Base-by-base conservation (phyloP, 2,113 vertebrate genomes). In the Bucco capensis region DNA sequence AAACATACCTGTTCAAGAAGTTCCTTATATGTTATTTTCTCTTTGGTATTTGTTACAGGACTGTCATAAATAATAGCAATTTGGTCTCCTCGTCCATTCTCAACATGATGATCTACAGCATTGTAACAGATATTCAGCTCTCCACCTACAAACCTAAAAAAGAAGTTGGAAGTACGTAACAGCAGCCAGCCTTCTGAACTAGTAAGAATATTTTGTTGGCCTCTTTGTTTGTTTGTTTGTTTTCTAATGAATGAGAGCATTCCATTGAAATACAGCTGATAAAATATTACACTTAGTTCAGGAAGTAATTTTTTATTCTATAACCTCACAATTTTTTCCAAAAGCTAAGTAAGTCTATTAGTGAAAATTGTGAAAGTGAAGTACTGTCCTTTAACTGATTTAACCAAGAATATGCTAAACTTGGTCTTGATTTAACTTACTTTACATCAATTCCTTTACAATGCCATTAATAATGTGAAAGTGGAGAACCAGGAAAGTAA, bases 51-150 rank as follows among this genome's bases (percentile, higher is more conserved):
- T 53, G 98, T 99, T 89, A 99, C 98, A 21, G 99, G 99, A 90
- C 99, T 99, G 96, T 99, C 99, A 51, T 99, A 97, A 81, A 99
- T 98, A 95, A 99, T 97, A 46, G 99, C 99, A 62, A 96, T 94
- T 94, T 99, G 98, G 83, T 98, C 98, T 73, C 98, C 99, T 84
- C 95, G 96, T 51, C 99, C 98, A 33, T 95, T 97, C 94, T 99
- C 98, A 76, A 99, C 98, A 25, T 99, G 99, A 25, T 98, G 98
- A 85, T 99, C 99, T 61, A 99, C 93, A 61, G 99, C 98, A 27
- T 99, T 99, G 90, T 99, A 98, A 94, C 99, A 99, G 88, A 99
- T 97, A 94, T 99, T 99, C 81, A 99, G 93, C 96, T 98, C 98
- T 82, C 99, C 98, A 51, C 98, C 99, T 25, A 98, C 97, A 97